Evolutionary conservation across 2,113 vertebrate species (phyloP).

Genomic region (Loxodonta africana): DNA sequence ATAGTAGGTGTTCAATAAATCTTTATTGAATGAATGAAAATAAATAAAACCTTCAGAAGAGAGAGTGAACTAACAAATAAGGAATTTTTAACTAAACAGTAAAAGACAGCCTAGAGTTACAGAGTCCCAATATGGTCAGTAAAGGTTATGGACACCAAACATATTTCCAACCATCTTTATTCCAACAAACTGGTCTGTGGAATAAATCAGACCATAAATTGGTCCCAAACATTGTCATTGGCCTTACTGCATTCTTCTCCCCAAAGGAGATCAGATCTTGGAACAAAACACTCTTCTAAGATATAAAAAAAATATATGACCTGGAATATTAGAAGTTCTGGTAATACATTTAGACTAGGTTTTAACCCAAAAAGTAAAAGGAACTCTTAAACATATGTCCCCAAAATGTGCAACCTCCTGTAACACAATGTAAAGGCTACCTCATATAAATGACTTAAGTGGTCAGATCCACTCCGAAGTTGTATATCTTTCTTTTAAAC

Average conservation of each 20-base stretch:
- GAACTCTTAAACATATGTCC: constrained; percentile 61
- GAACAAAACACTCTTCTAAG: constrained; percentile 7
- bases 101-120: constrained; percentile 40
- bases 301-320: constrained; percentile 74
- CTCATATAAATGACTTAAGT: constrained; percentile 1
- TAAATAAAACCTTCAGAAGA: constrained; percentile 40
- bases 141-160: constrained; percentile 56
- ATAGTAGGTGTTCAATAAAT: neutral
- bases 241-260: neutral
- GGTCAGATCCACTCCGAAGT: neutral
- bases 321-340: constrained; percentile 63
- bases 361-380: constrained; percentile 66
- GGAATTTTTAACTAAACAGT: constrained; percentile 50
- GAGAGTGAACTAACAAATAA: constrained; percentile 11
- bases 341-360: constrained; percentile 65
- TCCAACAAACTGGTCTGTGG: constrained; percentile 61
- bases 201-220: constrained; percentile 63
- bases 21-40: constrained; percentile 2
- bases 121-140: constrained; percentile 21
- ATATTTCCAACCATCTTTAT: constrained; percentile 38
- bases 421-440: constrained; percentile 49
- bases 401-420: constrained; percentile 26
- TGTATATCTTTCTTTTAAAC: constrained; percentile 71
- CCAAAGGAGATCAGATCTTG: constrained; percentile 58
- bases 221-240: constrained; percentile 39